Base-by-base conservation (phyloP, 2,888 invertebrate genomes). In the Prosapia bicincta region DNA sequence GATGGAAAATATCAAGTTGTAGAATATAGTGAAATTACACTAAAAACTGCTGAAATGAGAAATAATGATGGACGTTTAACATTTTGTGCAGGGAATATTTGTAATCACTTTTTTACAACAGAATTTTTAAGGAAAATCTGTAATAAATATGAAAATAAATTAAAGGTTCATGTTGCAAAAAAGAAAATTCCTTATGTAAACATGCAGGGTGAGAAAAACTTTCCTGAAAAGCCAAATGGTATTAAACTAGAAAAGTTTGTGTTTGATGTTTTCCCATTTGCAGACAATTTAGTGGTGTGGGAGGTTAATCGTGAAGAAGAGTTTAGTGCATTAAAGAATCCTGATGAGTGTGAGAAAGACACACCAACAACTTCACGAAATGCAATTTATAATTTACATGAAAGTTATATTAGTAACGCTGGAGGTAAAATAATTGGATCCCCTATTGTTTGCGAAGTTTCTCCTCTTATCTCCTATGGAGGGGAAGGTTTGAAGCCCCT, bases 221-320 rank as follows among this genome's bases (percentile, higher is more conserved):
- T 90, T 79, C 98, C 99, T 0, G 88, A 90, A 0, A 89, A 90
- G 78, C 92, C 96, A 0, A 99, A 99, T 82, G 99, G 99, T 10
- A 96, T 99, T 79, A 99, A 99, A 87, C 93, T 99, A 86, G 99
- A 99, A 83, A 99, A 99, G 85, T 99, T 99, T 84, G 95, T 99
- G 10, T 99, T 99, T 84, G 99, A 99, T 85, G 98, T 99, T 0
- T 99, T 99, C 83, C 94, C 94, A 83, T 97, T 96, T 85, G 91
- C 98, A 0, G 90, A 94, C 79, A 92, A 92, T 81, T 95, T 99
- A 83, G 96, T 94, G 13, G 95, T 96, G 6, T 94, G 98, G 91
- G 97, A 99, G 86, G 94, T 95, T 0, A 89, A 93, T 0, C 90
- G 99, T 68, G 92, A 94, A 80, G 93, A 94, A 77, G 99, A 99